These are phyloP conservation scores for Anhinga anhinga DNA, from an alignment of 2,113 vertebrate genomes.

Conservation along the genomic window DNA sequence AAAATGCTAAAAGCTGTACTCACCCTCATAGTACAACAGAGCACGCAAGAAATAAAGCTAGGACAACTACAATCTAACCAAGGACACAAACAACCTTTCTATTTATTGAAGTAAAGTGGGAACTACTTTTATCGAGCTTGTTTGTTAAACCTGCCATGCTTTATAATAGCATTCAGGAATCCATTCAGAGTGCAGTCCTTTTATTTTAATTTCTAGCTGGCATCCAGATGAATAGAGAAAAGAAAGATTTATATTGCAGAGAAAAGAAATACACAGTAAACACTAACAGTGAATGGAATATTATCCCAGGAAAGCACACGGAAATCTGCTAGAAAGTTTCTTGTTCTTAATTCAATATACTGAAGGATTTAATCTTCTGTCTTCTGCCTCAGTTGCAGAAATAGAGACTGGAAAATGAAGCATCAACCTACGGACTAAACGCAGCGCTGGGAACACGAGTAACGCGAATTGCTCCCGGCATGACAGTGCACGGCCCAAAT, in stretches of 20 bases:
- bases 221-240: conserved; percentile 46
- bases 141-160: conserved; percentile 60
- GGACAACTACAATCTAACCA: conserved; percentile 14
- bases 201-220: conserved; percentile 65
- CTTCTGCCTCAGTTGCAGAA: conserved; percentile 2
- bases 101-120: conserved; percentile 49
- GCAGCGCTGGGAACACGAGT: background rate
- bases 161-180: conserved; percentile 44
- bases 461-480: background rate
- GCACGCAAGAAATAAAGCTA: conserved; percentile 50
- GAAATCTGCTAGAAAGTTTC: conserved; percentile 5
- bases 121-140: conserved; percentile 49
- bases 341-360: background rate
- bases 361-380: background rate
- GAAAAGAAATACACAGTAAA: conserved; percentile 21
- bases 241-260: conserved; percentile 30
- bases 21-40: background rate
- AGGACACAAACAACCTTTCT: conserved; percentile 40
- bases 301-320: background rate
- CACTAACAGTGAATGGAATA: background rate
- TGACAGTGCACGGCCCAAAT: background rate
- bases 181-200: conserved; percentile 41
- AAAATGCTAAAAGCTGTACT: conserved; percentile 26
- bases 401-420: background rate
- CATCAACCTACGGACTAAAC: background rate